Conservation (phyloP, 2,113 vertebrate genomes). For the Ancistrus triradiatus region DNA sequence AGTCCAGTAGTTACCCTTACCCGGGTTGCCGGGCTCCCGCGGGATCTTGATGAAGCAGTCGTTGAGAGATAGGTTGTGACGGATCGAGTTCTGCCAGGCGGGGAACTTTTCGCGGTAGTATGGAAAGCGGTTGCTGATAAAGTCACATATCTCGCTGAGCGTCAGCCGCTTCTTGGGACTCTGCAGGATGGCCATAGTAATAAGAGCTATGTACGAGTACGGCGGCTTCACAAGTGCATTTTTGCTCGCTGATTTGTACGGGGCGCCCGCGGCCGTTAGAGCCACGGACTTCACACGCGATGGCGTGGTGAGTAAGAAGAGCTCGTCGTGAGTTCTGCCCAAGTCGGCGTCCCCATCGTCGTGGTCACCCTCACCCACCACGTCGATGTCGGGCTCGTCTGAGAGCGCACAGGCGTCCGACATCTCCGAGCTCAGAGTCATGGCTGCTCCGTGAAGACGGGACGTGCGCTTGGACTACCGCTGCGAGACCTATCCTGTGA, state of each 20-base stretch:
- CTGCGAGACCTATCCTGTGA: constrained; percentile 36
- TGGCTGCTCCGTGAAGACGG: constrained; percentile 58
- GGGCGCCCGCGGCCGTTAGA: constrained; percentile 50
- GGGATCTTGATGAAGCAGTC: constrained; percentile 85
- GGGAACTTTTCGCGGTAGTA: constrained; percentile 85
- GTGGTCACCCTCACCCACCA: constrained; percentile 86
- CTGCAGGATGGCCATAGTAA: constrained; percentile 93
- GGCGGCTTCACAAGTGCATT: constrained; percentile 86
- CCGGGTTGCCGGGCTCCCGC: constrained; percentile 83
- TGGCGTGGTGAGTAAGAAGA: constrained; percentile 62
- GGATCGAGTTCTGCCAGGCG: constrained; percentile 83
- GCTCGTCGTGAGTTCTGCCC: constrained; percentile 71
- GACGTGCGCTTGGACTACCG: constrained; percentile 52
- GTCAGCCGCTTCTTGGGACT: constrained; percentile 89
- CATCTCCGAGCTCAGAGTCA: constrained; percentile 94
- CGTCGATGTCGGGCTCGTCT: constrained; percentile 91
- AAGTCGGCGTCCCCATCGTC: constrained; percentile 60
- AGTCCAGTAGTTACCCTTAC: constrained; percentile 90
- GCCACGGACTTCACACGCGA: constrained; percentile 57
- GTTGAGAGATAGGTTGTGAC: constrained; percentile 80
- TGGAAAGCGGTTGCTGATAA: constrained; percentile 81
- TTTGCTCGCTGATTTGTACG: constrained; percentile 73
- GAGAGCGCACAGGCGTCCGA: constrained; percentile 86
- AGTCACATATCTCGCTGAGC: constrained; percentile 85
- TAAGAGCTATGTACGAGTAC: constrained; percentile 91